phyloP scores from a whole-genome alignment of 2,888 invertebrate genomes.

The Taphrorychus bicolor region DNA sequence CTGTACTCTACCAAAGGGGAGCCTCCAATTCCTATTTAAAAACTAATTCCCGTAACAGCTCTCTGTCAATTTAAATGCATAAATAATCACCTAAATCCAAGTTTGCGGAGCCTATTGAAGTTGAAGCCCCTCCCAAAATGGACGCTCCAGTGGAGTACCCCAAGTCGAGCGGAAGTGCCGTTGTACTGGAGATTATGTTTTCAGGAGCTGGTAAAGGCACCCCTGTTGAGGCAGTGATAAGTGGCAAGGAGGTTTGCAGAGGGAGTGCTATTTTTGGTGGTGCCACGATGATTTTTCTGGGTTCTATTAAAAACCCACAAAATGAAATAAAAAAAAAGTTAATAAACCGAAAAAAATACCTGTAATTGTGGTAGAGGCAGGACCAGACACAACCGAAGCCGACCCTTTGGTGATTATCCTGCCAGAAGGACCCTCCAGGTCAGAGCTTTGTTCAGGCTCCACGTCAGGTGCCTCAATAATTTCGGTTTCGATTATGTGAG shows the following conservation, averaged over 20 bases:
- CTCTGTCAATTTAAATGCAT: not conserved
- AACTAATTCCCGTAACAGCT: no score
- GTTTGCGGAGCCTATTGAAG: slow-evolving; percentile 11
- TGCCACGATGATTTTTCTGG: slow-evolving; percentile 30
- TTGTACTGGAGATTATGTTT: slow-evolving; percentile 10
- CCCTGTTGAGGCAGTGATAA: slow-evolving; percentile 10
- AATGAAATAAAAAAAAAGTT: not conserved
- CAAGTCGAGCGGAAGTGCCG: slow-evolving; percentile 14
- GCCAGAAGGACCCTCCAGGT: slow-evolving; percentile 55
- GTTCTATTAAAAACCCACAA: slow-evolving; percentile 18
- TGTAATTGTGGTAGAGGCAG: slow-evolving; percentile 55
- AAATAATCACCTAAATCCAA: slow-evolving; percentile 27
- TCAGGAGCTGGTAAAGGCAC: slow-evolving; percentile 7
- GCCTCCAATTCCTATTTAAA: not conserved
- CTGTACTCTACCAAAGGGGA: slow-evolving; percentile 30
- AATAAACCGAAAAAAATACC: slow-evolving; percentile 42
- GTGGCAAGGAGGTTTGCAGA: not conserved
- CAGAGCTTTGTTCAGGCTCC: slow-evolving; percentile 49
- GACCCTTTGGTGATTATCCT: slow-evolving; percentile 53
- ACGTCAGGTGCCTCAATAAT: slow-evolving; percentile 47
- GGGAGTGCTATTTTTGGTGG: slow-evolving; percentile 15
- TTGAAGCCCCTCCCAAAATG: not conserved
- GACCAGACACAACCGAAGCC: slow-evolving; percentile 54
- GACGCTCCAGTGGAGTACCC: slow-evolving; percentile 17
- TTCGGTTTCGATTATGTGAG: slow-evolving; percentile 48